phyloP scores from a whole-genome alignment of 2,797 vertebrate species.

The Prunella strophiata region DNA sequence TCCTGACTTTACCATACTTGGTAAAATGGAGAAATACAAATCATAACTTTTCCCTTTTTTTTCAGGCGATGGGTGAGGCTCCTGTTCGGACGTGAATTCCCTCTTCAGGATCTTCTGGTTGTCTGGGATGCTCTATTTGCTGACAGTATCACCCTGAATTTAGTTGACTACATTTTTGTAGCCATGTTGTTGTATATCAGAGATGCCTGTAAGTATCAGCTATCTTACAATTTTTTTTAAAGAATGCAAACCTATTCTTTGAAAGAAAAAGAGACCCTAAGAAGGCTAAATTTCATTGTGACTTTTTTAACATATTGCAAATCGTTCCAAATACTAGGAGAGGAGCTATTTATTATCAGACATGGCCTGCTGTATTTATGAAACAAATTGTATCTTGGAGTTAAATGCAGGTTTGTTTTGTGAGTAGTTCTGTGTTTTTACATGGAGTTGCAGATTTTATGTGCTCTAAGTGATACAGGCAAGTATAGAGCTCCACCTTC shows the following conservation, averaged over 20 bases:
- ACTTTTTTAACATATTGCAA: constrained; percentile 6
- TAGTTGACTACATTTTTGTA: constrained; percentile 97
- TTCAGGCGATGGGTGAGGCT: constrained; percentile 94
- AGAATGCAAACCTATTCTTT: not conserved
- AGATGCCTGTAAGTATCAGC: constrained; percentile 88
- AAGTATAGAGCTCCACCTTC: constrained; percentile 82
- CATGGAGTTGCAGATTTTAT: constrained; percentile 23
- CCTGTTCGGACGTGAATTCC: constrained; percentile 94
- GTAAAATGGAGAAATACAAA: not conserved
- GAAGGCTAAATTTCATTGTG: not conserved
- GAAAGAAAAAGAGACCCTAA: not conserved
- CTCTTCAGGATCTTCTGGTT: constrained; percentile 94
- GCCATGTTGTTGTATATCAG: constrained; percentile 98
- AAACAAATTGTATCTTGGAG: constrained; percentile 55
- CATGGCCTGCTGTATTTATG: constrained; percentile 36
- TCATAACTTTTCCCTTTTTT: not conserved
- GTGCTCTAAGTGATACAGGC: constrained; percentile 22
- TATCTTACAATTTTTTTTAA: not conserved
- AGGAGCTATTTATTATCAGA: constrained; percentile 14
- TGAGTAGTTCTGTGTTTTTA: constrained; percentile 36
- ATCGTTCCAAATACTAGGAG: not conserved
- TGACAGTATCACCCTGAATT: constrained; percentile 91
- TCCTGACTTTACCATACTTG: not conserved
- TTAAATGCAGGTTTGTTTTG: constrained; percentile 66
- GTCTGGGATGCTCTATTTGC: constrained; percentile 97